phyloP scores from a whole-genome alignment of 2,797 vertebrate genomes.

The Propithecus perrieri region DNA sequence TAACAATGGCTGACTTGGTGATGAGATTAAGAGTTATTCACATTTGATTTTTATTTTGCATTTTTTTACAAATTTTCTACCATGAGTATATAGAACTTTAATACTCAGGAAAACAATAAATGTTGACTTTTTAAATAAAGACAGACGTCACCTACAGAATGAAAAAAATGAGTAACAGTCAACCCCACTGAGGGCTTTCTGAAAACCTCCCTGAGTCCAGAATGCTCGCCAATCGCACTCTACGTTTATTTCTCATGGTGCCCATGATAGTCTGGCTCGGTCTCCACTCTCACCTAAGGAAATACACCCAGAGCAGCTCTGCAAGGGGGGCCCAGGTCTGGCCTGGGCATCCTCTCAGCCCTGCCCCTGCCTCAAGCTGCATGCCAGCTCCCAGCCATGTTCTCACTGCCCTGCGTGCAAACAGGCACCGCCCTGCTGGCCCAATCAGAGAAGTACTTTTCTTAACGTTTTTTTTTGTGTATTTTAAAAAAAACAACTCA shows the following conservation, averaged over 20 bases:
- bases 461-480: neutral
- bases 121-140: neutral
- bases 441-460: neutral
- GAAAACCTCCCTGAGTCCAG: neutral
- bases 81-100: neutral
- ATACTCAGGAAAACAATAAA: neutral
- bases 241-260: fast-evolving
- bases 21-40: neutral
- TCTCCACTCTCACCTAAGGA: neutral
- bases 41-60: neutral
- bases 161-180: neutral
- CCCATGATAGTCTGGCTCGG: fast-evolving
- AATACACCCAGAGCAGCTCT: neutral
- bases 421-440: too few relatives aligned
- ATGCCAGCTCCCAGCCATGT: neutral
- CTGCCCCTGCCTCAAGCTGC: too few relatives aligned
- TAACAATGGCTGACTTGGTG: neutral
- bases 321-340: too few relatives aligned
- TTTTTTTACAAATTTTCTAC: neutral
- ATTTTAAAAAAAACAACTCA: neutral
- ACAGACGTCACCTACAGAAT: neutral
- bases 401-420: too few relatives aligned
- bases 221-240: too few relatives aligned
- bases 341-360: neutral
- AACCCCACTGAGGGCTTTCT: neutral